Conservation (phyloP, 2,113 vertebrate genomes). For the Erythrocercus mccallii region DNA sequence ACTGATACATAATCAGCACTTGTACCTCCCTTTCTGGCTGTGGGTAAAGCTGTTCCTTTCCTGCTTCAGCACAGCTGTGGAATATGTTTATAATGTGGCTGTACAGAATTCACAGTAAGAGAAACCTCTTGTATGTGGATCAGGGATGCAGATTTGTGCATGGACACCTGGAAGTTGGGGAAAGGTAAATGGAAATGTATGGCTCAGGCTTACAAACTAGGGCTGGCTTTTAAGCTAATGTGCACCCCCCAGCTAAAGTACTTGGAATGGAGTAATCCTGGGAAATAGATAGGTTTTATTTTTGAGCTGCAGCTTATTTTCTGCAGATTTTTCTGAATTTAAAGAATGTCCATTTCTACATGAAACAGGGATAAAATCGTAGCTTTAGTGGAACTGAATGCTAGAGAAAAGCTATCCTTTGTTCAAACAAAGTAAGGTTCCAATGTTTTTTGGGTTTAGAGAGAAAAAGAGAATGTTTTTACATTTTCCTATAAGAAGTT, state of each 20-base stretch:
- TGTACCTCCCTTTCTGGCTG: background rate
- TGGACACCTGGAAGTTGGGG: rapidly evolving
- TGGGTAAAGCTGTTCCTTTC: background rate
- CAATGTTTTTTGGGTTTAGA: background rate
- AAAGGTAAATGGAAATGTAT: background rate
- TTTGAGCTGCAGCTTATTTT: background rate
- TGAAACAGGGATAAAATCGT: background rate
- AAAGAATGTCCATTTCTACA: background rate
- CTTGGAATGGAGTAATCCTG: background rate
- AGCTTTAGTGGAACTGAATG: background rate
- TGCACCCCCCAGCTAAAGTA: background rate
- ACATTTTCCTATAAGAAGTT: rapidly evolving
- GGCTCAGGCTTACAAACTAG: background rate
- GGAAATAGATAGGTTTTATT: background rate
- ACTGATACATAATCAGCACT: rapidly evolving
- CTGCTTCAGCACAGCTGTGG: background rate
- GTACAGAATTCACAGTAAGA: rapidly evolving
- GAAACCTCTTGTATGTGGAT: rapidly evolving
- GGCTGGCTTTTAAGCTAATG: background rate
- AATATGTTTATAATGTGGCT: background rate
- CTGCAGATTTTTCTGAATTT: background rate
- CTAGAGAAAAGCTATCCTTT: background rate
- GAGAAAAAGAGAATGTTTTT: background rate
- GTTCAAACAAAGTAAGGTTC: background rate
- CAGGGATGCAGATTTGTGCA: background rate